Base-by-base conservation (phyloP, 1,140 invertebrate species). In the Bombus superbus region DNA sequence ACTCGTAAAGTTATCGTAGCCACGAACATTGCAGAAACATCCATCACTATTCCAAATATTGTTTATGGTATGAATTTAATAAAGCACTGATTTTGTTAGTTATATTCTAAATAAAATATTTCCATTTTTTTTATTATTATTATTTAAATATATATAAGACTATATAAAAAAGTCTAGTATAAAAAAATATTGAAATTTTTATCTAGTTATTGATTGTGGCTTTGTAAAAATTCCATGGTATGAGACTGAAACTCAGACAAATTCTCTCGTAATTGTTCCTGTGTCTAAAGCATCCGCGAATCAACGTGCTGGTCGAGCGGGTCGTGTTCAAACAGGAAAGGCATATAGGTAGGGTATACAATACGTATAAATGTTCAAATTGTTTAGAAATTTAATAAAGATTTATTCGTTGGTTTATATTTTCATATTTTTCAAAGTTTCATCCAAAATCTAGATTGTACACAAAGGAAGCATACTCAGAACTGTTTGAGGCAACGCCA, bases 11-110 rank as follows among this genome's bases (percentile, higher is more conserved):
- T 99, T 47, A 97, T 99, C 1, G 96, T 99, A 32, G 98, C 99
- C 0, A 99, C 99, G 8, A 99, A 99, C 94, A 98, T 99, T 81
- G 99, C 99, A 1, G 99, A 99, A 95, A 98, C 99, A 0, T 99
- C 99, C 10, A 97, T 99, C 40, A 97, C 96, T 10, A 97, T 97
- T 90, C 97, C 97, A 75, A 98, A 99, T 64, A 98, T 99, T 89
- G 97, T 97, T 85, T 99, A 99, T 94, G 97, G 97, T 98, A 92
- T 86, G 86, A 71, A 75, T 40, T 13, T 40, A 42, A 72, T 75
- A 68, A n/a, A 59, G 2, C n/a, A 22, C n/a, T 38, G 8, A 13
- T 75, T n/a, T 57, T 28, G 15, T 57, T 35, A 8, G 13, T 57
- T 42, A 42, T 42, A 28, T n/a, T 15, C 1, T 42, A 25, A 42